Percentiles rank a stretch among this genome's conserved stretches.
These are phyloP conservation scores for Zapornia atra DNA, from an alignment of 2,113 vertebrate genomes.

Conservation along the genomic window DNA sequence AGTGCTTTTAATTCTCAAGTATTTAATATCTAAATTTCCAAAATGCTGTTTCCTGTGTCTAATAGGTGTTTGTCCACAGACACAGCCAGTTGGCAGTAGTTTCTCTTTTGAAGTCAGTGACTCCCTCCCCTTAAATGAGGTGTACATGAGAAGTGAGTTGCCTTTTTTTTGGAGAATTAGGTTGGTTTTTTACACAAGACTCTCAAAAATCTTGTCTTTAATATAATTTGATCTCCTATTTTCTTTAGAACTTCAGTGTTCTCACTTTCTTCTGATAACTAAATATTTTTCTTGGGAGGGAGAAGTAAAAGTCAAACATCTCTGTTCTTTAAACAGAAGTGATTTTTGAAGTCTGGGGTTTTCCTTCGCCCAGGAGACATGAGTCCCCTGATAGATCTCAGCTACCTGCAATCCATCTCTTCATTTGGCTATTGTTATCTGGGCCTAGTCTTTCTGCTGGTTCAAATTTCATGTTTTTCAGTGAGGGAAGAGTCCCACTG, in stretches of 20 bases:
- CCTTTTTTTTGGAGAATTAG: neutral
- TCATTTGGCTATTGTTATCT: neutral
- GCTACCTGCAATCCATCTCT: neutral
- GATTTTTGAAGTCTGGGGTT: neutral
- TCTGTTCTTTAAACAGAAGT: neutral
- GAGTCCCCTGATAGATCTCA: neutral
- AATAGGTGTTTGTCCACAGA: neutral
- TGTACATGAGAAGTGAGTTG: neutral
- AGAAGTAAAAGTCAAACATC: neutral
- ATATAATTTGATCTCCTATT: neutral
- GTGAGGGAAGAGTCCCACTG: neutral
- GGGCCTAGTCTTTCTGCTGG: neutral
- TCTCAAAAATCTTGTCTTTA: neutral
- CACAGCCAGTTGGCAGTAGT: neutral
- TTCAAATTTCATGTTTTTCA: neutral
- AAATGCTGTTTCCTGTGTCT: neutral
- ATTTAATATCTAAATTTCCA: neutral
- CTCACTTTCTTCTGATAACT: neutral
- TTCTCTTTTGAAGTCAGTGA: neutral
- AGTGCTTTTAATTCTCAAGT: neutral
- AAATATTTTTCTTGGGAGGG: neutral
- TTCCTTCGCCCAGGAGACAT: neutral
- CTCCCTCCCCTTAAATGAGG: neutral
- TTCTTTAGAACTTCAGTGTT: neutral
- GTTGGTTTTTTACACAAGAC: neutral